Conservation (phyloP, 2,888 invertebrate genomes). For the Apocheima hispidaria region DNA sequence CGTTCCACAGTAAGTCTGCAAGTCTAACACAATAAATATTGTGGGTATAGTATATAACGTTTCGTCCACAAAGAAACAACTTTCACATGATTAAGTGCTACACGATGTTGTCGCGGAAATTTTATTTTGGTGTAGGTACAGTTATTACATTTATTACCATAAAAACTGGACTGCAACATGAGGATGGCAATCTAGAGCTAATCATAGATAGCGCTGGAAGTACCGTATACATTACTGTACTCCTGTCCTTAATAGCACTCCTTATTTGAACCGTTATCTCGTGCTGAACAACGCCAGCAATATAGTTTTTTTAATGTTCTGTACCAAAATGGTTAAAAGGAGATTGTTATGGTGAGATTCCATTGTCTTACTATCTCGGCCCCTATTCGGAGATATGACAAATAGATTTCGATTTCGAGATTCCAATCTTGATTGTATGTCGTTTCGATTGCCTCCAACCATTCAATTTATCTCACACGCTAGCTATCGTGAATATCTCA, state of each 20-base stretch:
- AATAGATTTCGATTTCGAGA: too few species aligned
- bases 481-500: too few species aligned
- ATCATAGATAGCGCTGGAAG: not conserved
- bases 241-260: not conserved
- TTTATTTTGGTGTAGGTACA: not conserved
- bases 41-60: too few species aligned
- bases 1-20: too few species aligned
- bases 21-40: too few species aligned
- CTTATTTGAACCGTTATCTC: not conserved
- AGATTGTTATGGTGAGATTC: too few species aligned
- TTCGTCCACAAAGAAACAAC: constrained; percentile 18
- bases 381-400: too few species aligned
- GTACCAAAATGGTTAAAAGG: too few species aligned
- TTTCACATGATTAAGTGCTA: constrained; percentile 11
- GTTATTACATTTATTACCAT: not conserved
- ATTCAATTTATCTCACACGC: too few species aligned
- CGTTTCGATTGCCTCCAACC: too few species aligned
- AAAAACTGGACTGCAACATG: not conserved
- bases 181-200: not conserved
- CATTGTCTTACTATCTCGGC: too few species aligned
- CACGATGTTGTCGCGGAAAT: not conserved
- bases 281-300: not conserved
- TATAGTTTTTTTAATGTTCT: not conserved
- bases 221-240: not conserved
- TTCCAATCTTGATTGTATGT: too few species aligned